Base-by-base conservation (phyloP, 2,888 invertebrate species). In the Xylota sylvarum region DNA sequence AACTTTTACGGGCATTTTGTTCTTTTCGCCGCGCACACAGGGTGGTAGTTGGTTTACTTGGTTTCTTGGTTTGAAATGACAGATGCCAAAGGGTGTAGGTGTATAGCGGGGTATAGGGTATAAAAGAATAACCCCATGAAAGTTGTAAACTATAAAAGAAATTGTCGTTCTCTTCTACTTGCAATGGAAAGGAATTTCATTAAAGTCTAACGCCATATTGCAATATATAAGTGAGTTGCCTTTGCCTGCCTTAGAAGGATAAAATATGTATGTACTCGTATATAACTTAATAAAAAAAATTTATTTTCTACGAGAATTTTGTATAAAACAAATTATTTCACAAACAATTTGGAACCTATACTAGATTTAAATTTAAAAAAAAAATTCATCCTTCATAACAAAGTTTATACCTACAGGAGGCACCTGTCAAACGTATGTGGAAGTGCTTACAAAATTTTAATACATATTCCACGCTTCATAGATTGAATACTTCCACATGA, bases 1-100 rank as follows among this genome's bases (percentile, higher is more conserved):
- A 80, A 85, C 64, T 81, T 84, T 85, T 70, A 81, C 70, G 70
- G 74, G 74, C 70, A 65, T 76, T 85, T 80, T 80, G 85, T 73
- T 64, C 69, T 69, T 73, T 84, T 80, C 55, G 19, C 32, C 60
- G 19, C 80, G 19, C 55, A 17, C 60, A 73, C 46, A 55, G 56
- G 32, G 55, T 55, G 64, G 55, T 37, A 5, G 1, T 37, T 40
- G 19, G 52, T 55, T n/a, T n/a, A n/a, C n/a, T n/a, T n/a, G 32
- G 27, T 5, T 48, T n/a, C 10, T 48, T 52, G 30, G 17, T 10
- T 46, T 1, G 23, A 62, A 60, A 55, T 84, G 84, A 74, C 73
- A 79, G 79, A 72, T 79, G 79, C 40, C 46, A 60, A 60, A 67
- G 55, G 65, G 12, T 65, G 30, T 67, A n/a, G n/a, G n/a, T n/a